Base-by-base conservation (phyloP, 2,888 invertebrate species). In the Parnassius glacialis region DNA sequence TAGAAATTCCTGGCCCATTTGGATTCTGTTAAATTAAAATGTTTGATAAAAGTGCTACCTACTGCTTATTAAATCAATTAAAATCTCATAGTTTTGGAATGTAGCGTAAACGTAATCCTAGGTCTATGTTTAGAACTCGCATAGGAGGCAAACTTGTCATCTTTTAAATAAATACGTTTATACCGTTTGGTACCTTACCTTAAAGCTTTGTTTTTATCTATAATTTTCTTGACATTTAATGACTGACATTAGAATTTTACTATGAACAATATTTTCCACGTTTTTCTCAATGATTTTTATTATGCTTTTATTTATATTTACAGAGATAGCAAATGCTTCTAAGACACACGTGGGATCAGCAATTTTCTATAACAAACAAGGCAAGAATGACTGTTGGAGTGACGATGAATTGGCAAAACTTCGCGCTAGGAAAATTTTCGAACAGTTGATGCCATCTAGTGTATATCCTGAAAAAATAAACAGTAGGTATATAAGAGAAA, bases 331-430 rank as follows among this genome's bases (percentile, higher is more conserved):
- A 57, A 74, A 61, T 63, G 68, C 70, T 61, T 64, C 64, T 58
- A 74, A 72, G 64, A 70, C 69, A 66, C 83, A 80, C 74, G 81
- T 79, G 47, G 90, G 90, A 52, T 85, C 82, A 67, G 73, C 83
- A 52, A 68, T 91, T 70, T 90, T 90, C 72, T 73, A 75, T 64
- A 78, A 79, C 59, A 78, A 68, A 65, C 65, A 67, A 47, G 47
- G 66, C 20, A 70, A 65, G 63, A 58, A 65, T 12, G 75, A 78
- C 34, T 91, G 90, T 67, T 91, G 90, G 91, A 81, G 64, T 56
- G 73, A 80, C 67, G 78, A 81, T 52, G 89, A 90, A 5, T 68
- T 89, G 48, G 77, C 82, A 2, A 87, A 81, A 68, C 71, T 91
- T 57, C 78, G 75, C 41, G 85, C 87, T 55, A 80, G 90, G 10